Evolutionary conservation across 1,140 invertebrate genomes (phyloP).

Genomic region (Halotydeus destructor): DNA sequence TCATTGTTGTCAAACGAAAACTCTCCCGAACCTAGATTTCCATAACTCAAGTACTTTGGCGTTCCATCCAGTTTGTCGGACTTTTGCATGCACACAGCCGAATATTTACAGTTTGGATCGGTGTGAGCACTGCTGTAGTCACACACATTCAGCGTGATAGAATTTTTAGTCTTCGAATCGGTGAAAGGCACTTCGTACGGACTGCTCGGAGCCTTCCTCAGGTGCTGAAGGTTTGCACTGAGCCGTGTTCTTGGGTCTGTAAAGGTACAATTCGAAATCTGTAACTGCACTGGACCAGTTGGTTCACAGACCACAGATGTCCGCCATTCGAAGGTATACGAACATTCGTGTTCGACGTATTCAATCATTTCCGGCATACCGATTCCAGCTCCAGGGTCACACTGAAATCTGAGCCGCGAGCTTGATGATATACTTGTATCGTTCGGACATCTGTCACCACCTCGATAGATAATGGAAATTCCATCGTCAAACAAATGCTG

Average conservation of each 20-base stretch:
- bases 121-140: not conserved
- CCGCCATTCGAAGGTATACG: constrained; percentile 16
- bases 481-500: too few relatives aligned
- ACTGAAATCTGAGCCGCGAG: too few relatives aligned
- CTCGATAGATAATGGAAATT: too few relatives aligned
- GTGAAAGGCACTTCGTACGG: not conserved
- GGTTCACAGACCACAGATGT: constrained; percentile 10
- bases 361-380: constrained; percentile 10
- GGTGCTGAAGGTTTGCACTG: not conserved
- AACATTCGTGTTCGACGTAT: constrained; percentile 10
- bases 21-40: not conserved
- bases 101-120: not conserved
- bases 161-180: not conserved
- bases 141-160: constrained; percentile 6
- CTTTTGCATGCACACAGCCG: constrained; percentile 3
- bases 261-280: not conserved
- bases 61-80: not conserved
- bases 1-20: constrained; percentile 6
- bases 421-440: too few relatives aligned
- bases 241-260: constrained; percentile 7
- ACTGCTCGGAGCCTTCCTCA: not conserved
- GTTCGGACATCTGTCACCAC: too few relatives aligned
- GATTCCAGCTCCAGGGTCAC: too few relatives aligned
- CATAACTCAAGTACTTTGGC: too few relatives aligned
- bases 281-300: not conserved